These are phyloP conservation scores for Pseudochirops corinnae DNA, from an alignment of 2,797 vertebrate species.

Conservation along the genomic window DNA sequence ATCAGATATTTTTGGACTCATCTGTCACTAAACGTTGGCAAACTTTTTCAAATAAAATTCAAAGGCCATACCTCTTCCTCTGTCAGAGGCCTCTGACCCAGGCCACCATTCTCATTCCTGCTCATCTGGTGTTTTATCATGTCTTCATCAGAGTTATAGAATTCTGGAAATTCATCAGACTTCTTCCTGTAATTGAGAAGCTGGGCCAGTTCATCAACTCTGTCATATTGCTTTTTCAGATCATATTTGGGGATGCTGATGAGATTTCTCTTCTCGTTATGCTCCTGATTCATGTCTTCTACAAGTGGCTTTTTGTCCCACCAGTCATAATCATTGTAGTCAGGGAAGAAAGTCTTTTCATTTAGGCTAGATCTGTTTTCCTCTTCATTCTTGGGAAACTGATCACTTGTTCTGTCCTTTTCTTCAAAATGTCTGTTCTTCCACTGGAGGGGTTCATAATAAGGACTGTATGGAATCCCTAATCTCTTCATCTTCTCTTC, in stretches of 20 bases:
- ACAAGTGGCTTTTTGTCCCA: slow-evolving; percentile 85
- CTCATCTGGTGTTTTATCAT: slow-evolving; percentile 59
- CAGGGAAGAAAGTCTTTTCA: slow-evolving; percentile 81
- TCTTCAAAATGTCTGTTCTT: slow-evolving; percentile 84
- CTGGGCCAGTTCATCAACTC: slow-evolving; percentile 90
- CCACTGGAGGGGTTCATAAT: slow-evolving; percentile 89
- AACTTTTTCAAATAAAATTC: slow-evolving; percentile 3
- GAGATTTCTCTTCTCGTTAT: slow-evolving; percentile 74
- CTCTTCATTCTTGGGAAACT: slow-evolving; percentile 79
- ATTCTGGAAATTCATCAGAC: slow-evolving; percentile 85
- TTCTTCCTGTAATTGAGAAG: slow-evolving; percentile 90
- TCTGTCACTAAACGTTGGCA: neutral
- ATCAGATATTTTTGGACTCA: neutral
- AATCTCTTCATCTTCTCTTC: slow-evolving; percentile 82
- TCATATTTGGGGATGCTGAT: slow-evolving; percentile 65
- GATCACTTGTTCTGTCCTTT: slow-evolving; percentile 71
- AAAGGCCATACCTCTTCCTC: slow-evolving; percentile 89
- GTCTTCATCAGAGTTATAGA: slow-evolving; percentile 85
- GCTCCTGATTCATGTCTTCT: slow-evolving; percentile 80
- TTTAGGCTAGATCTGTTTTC: slow-evolving; percentile 73
- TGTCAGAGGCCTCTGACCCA: slow-evolving; percentile 85
- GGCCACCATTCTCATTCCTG: slow-evolving; percentile 81
- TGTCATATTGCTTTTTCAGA: slow-evolving; percentile 83
- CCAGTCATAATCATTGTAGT: slow-evolving; percentile 84
- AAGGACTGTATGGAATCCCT: slow-evolving; percentile 85